phyloP scores from a whole-genome alignment of 2,797 vertebrate species.

The Amblyopsis hoosieri region DNA sequence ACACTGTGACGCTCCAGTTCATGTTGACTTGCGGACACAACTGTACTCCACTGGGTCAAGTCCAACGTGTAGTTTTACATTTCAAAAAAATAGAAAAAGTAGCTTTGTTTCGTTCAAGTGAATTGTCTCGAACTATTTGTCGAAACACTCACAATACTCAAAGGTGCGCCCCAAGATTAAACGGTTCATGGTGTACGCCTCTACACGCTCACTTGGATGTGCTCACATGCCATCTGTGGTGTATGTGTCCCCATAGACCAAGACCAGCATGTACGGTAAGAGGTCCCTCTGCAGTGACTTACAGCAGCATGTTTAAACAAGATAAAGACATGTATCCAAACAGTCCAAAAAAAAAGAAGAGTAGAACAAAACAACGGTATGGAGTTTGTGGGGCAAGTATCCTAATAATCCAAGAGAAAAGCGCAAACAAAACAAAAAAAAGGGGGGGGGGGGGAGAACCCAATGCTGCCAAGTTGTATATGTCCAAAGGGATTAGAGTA shows the following conservation, averaged over 20 bases:
- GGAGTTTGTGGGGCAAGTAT: constrained; percentile 20
- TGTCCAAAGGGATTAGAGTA: constrained; percentile 40
- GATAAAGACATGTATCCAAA: constrained; percentile 41
- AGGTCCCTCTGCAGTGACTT: constrained; percentile 30
- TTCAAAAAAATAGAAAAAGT: constrained; percentile 18
- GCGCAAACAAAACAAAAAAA: constrained; percentile 30
- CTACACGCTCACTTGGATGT: not conserved
- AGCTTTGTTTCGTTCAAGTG: constrained; percentile 9
- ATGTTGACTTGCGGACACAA: constrained; percentile 45
- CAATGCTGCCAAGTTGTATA: constrained; percentile 47
- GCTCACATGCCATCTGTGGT: constrained; percentile 21
- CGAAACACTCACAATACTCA: not conserved
- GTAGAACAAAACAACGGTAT: constrained; percentile 30
- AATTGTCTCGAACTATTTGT: constrained; percentile 22
- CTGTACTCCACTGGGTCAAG: constrained; percentile 14
- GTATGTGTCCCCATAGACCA: constrained; percentile 32
- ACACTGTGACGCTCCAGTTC: constrained; percentile 33
- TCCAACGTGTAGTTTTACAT: constrained; percentile 24
- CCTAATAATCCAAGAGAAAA: constrained; percentile 34
- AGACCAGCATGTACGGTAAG: constrained; percentile 4
- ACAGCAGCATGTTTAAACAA: constrained; percentile 33
- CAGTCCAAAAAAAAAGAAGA: constrained; percentile 34
- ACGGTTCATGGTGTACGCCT: not conserved
- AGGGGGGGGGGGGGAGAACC: constrained; percentile 36
- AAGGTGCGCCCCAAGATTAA: not conserved